These are phyloP conservation scores for Montipora capitata DNA, from an alignment of 92 coral and sea anemone species.

Conservation along the genomic window DNA sequence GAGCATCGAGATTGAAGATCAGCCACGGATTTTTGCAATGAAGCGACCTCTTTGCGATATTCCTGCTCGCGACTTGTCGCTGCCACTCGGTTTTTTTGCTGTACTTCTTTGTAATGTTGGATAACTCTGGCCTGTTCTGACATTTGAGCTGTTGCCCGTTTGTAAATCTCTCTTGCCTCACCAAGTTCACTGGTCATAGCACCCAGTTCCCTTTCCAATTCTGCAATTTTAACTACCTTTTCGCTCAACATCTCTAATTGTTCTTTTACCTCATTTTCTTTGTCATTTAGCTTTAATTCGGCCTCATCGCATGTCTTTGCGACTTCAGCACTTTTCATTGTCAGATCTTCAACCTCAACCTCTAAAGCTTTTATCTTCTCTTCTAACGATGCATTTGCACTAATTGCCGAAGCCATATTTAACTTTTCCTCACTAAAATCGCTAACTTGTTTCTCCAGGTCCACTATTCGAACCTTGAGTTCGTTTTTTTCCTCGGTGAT, in stretches of 20 bases:
- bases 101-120: conserved; percentile 61
- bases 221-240: conserved; percentile 55
- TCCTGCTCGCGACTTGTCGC: conserved; percentile 84
- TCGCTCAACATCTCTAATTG: conserved; percentile 72
- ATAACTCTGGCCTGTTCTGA: conserved; percentile 70
- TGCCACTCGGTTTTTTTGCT: conserved; percentile 45
- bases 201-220: conserved; percentile 1
- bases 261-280: conserved; percentile 86
- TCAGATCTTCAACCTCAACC: conserved; percentile 50
- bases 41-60: conserved; percentile 69
- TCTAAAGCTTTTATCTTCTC: conserved; percentile 78
- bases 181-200: conserved; percentile 15
- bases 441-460: conserved; percentile 80
- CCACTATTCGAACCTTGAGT: conserved; percentile 75
- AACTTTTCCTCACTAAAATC: conserved; percentile 81
- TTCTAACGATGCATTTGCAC: conserved; percentile 73
- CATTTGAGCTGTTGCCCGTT: conserved; percentile 20
- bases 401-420: conserved; percentile 74
- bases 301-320: conserved; percentile 70
- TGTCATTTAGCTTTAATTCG: conserved; percentile 51
- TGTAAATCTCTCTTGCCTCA: conserved; percentile 1
- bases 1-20: conserved; percentile 81
- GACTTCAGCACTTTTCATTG: conserved; percentile 54
- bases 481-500: conserved; percentile 84
- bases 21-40: conserved; percentile 78